phyloP scores from a whole-genome alignment of 2,888 invertebrate species.

The Theretra japonica region DNA sequence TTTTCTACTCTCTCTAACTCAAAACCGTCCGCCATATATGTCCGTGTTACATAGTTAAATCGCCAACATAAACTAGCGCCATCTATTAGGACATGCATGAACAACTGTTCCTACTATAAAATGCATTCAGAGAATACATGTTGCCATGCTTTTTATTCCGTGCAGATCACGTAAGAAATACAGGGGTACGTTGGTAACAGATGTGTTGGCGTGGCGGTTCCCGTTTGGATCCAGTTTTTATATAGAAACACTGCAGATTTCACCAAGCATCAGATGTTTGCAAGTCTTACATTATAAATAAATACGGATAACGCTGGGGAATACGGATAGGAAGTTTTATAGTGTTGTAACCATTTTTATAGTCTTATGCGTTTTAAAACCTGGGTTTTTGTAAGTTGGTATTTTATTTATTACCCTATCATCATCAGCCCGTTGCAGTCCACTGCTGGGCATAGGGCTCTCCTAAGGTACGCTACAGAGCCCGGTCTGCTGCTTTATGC shows the following conservation, averaged over 20 bases:
- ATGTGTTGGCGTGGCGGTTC: background rate
- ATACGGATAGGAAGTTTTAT: background rate
- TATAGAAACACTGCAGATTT: background rate
- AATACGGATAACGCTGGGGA: background rate
- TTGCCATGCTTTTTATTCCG: background rate
- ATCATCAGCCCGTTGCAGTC: no score
- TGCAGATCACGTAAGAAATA: slow-evolving; percentile 1
- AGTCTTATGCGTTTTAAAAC: background rate
- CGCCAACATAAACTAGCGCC: no score
- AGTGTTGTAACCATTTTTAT: background rate
- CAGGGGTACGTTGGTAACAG: background rate
- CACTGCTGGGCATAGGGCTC: no score
- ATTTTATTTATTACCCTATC: no score
- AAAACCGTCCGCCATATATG: no score
- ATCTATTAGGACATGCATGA: no score
- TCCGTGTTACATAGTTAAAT: no score
- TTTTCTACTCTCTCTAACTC: no score
- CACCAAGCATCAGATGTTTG: background rate
- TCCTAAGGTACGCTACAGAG: no score
- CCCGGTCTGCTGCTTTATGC: no score
- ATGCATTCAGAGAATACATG: background rate
- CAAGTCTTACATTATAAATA: background rate
- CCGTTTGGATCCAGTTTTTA: background rate
- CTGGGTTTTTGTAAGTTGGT: no score
- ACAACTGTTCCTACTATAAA: no score